Base-by-base conservation (phyloP, 2,113 vertebrate species). In the Cavia porcellus region DNA sequence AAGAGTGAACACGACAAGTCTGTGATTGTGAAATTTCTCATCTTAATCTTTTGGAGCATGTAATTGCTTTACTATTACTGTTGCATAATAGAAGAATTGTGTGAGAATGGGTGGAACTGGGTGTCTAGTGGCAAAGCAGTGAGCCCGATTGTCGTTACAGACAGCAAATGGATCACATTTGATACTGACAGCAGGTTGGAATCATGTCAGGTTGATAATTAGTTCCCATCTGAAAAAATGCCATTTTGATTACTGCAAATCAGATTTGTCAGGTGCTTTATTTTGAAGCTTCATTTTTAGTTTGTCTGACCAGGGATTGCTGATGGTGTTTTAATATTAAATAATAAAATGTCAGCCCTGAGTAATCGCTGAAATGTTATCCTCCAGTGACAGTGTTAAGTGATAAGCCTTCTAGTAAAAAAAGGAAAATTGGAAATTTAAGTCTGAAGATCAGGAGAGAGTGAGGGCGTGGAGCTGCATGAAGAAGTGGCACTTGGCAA, bases 21-120 rank as follows among this genome's bases (percentile, higher is more conserved):
- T 91, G 92, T 88, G 79, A 96, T 95, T 94, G 87, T 19, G 90
- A 88, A 94, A 87, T 97, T 98, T 96, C 93, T 87, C n/a, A 11
- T 96, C 93, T 96, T 98, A 90, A 84, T 97, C 95, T 98, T 92
- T 90, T 61, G 45, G 96, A 97, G 79, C 86, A 64, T 86, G 86
- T 97, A 96, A 97, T 97, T 95, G 94, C 94, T 96, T 98, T 74
- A n/a, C 75, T 35, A 1, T 47, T 96, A 15, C 12, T 98, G 30
- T 98, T 98, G 93, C 86, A 85, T 97, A 97, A 93, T 83, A 90
- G 95, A 97, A 86, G 81, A 94, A 87, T 86, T 66, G 80, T 59
- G 5, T 7, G 91, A 97, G 97, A 97, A 42, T 25, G 86, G 75
- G 77, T 81, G 89, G 95, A 94, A 96, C 74, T 79, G 87, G 81